phyloP scores from a whole-genome alignment of 1,140 invertebrate genomes.

The Scaptomyza hsui region DNA sequence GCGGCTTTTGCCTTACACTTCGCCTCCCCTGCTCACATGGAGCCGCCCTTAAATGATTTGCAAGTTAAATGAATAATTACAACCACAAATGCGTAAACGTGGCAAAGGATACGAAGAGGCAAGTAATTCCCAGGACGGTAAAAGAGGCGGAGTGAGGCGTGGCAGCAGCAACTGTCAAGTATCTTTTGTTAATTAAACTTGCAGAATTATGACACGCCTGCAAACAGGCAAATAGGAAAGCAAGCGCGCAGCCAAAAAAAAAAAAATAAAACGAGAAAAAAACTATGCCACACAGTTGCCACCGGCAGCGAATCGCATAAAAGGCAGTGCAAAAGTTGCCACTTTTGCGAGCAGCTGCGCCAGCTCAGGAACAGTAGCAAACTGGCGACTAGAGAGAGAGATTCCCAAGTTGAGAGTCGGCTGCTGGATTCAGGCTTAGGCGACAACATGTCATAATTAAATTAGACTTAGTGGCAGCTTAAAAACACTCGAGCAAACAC shows the following conservation, averaged over 20 bases:
- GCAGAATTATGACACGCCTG: slow-evolving; percentile 77
- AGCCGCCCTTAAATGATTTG: slow-evolving; percentile 70
- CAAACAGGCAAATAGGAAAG: slow-evolving; percentile 52
- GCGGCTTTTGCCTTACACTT: not conserved
- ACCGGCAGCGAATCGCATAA: slow-evolving; percentile 51
- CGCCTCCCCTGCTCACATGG: slow-evolving; percentile 14
- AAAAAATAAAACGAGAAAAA: slow-evolving; percentile 37
- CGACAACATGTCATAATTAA: slow-evolving; percentile 80
- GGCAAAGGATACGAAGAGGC: slow-evolving; percentile 5
- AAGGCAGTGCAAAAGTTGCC: slow-evolving; percentile 35
- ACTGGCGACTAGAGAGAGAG: slow-evolving; percentile 2
- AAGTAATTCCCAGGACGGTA: not conserved
- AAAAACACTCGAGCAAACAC: slow-evolving; percentile 71
- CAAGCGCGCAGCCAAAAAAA: slow-evolving; percentile 25
- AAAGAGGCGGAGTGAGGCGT: not conserved
- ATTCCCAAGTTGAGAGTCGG: not conserved
- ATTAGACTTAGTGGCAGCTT: slow-evolving; percentile 80
- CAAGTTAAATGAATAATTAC: slow-evolving; percentile 82
- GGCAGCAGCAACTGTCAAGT: slow-evolving; percentile 73
- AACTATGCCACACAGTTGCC: slow-evolving; percentile 63
- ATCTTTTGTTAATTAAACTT: slow-evolving; percentile 83
- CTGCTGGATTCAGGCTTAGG: slow-evolving; percentile 33
- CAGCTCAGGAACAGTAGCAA: not conserved
- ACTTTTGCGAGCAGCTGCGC: not conserved
- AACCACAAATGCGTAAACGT: slow-evolving; percentile 61